Conservation (phyloP, 1,140 invertebrate species). For the Heliothis subflexa region DNA sequence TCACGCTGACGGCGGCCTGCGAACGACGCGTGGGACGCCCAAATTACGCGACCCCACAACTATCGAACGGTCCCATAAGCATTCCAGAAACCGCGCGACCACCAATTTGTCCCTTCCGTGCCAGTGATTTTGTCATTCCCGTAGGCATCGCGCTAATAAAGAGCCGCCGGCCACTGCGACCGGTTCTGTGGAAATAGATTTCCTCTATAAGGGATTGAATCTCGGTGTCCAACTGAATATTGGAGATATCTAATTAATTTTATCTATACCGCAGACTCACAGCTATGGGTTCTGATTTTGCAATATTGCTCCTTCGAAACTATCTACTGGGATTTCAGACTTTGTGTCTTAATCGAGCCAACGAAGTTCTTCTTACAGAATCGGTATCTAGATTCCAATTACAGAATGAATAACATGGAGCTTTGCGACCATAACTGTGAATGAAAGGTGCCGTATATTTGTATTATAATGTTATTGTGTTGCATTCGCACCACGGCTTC, state of each 20-base stretch:
- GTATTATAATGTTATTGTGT: slow-evolving; percentile 40
- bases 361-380: slow-evolving; percentile 28
- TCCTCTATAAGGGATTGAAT: slow-evolving; percentile 46
- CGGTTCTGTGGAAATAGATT: slow-evolving; percentile 53
- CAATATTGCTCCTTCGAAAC: slow-evolving; percentile 40
- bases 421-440: slow-evolving; percentile 22
- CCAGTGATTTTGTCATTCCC: slow-evolving; percentile 65
- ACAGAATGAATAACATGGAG: slow-evolving; percentile 3
- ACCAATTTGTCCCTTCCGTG: slow-evolving; percentile 76
- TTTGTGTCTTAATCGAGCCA: slow-evolving; percentile 24
- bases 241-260: slow-evolving; percentile 49
- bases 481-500: slow-evolving; percentile 4
- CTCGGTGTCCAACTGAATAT: slow-evolving; percentile 47
- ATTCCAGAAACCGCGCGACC: slow-evolving; percentile 59
- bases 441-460: slow-evolving; percentile 21
- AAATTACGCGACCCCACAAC: slow-evolving; percentile 65
- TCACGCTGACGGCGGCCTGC: slow-evolving; percentile 64
- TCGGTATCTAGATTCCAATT: slow-evolving; percentile 14
- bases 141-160: slow-evolving; percentile 60
- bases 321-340: slow-evolving; percentile 33
- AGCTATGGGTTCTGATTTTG: slow-evolving; percentile 40
- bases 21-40: slow-evolving; percentile 59
- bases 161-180: slow-evolving; percentile 36
- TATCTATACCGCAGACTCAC: slow-evolving; percentile 41
- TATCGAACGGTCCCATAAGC: slow-evolving; percentile 58